phyloP scores from a whole-genome alignment of 2,113 vertebrate species.

The Zosterops japonicus region DNA sequence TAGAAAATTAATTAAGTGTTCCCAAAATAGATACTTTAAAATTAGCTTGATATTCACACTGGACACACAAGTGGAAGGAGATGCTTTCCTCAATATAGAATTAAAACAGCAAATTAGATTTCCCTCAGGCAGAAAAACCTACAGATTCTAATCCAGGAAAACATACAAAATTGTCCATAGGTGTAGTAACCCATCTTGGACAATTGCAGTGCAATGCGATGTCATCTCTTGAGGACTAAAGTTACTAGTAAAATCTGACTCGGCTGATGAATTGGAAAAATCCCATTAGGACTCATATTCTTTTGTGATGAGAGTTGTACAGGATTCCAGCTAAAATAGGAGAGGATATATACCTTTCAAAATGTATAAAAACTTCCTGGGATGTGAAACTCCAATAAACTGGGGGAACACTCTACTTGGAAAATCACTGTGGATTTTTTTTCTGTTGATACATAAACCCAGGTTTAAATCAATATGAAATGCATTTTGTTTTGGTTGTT shows the following conservation, averaged over 20 bases:
- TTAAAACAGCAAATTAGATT: not conserved
- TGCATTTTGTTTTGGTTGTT: too few species aligned
- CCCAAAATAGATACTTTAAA: constrained; percentile 6
- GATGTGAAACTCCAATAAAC: not conserved
- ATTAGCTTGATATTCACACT: not conserved
- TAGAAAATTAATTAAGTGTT: not conserved
- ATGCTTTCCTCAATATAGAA: not conserved
- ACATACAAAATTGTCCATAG: not conserved
- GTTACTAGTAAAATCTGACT: not conserved
- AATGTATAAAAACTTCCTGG: not conserved
- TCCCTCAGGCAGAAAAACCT: not conserved
- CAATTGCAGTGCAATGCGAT: not conserved
- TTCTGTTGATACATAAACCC: not conserved
- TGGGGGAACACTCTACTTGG: fast-evolving
- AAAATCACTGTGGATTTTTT: not conserved
- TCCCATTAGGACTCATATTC: not conserved
- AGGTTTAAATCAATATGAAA: not conserved
- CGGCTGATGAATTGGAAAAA: not conserved
- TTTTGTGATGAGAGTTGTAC: not conserved
- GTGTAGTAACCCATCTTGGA: not conserved
- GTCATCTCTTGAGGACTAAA: not conserved
- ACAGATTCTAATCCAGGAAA: not conserved
- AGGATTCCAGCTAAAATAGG: not conserved
- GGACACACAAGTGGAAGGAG: not conserved
- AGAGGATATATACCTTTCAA: not conserved